These are phyloP conservation scores for Gymnopithys bicolor DNA, from an alignment of 2,797 vertebrate species.

Conservation along the genomic window DNA sequence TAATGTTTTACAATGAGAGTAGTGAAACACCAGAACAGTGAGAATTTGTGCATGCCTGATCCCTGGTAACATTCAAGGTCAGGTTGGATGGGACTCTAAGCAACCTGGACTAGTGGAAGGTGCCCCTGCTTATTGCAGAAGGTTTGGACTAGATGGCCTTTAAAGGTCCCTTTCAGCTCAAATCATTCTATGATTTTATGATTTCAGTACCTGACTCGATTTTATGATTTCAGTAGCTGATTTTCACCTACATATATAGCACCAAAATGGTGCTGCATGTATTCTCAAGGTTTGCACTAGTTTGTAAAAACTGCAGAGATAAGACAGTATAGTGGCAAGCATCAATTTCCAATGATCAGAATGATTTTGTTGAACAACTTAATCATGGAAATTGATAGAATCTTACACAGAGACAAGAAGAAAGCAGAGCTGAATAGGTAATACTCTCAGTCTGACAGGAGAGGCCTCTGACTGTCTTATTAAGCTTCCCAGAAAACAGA, in stretches of 20 bases:
- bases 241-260: not conserved
- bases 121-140: not conserved
- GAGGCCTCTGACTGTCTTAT: not conserved
- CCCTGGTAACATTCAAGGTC: not conserved
- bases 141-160: not conserved
- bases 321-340: not conserved
- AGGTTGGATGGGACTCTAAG: not conserved
- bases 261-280: rapidly evolving
- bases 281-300: not conserved
- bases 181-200: not conserved
- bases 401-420: not conserved
- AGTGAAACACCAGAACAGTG: not conserved
- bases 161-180: not conserved
- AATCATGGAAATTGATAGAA: not conserved
- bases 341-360: slow-evolving; percentile 1
- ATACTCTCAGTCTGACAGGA: not conserved
- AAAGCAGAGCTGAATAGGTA: not conserved
- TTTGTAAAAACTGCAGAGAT: not conserved
- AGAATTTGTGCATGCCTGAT: no score
- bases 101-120: not conserved
- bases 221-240: not conserved
- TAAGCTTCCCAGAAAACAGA: not conserved
- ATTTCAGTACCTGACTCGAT: not conserved
- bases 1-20: not conserved
- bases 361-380: not conserved